phyloP scores from a whole-genome alignment of 1,140 invertebrate genomes.

The Goniozus legneri region DNA sequence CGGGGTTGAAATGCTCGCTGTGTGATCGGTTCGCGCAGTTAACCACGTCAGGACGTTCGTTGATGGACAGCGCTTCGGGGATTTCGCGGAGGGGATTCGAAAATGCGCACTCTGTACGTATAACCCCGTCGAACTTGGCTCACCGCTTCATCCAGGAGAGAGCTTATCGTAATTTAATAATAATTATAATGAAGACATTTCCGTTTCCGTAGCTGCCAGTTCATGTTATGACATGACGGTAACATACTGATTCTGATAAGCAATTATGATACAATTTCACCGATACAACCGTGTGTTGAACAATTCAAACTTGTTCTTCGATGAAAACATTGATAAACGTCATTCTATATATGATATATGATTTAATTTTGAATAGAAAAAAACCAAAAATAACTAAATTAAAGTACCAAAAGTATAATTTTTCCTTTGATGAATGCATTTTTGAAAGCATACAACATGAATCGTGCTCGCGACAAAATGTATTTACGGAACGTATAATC shows the following conservation, averaged over 20 bases:
- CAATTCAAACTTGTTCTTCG: not conserved
- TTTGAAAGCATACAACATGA: too few species aligned
- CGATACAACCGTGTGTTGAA: not conserved
- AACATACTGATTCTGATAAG: too few species aligned
- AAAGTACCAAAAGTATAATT: too few species aligned
- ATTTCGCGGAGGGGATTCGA: slow-evolving; percentile 11
- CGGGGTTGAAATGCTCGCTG: too few species aligned
- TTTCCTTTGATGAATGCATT: too few species aligned
- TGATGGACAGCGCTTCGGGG: slow-evolving; percentile 22
- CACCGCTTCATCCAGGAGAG: not conserved
- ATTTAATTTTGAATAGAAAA: too few species aligned
- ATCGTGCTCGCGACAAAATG: too few species aligned
- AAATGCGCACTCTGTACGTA: slow-evolving; percentile 1
- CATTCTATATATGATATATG: not conserved
- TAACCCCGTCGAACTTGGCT: not conserved
- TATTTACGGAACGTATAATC: too few species aligned
- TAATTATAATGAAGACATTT: slow-evolving; percentile 21
- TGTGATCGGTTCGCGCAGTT: slow-evolving; percentile 13
- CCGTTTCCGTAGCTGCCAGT: too few species aligned
- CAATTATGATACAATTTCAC: too few species aligned
- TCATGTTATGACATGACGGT: not conserved
- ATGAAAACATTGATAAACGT: not conserved
- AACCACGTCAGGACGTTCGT: slow-evolving; percentile 10
- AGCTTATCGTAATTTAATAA: slow-evolving; percentile 24
- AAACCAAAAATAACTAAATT: too few species aligned